phyloP scores from a whole-genome alignment of 2,113 vertebrate species.

The Pandion haliaetus region DNA sequence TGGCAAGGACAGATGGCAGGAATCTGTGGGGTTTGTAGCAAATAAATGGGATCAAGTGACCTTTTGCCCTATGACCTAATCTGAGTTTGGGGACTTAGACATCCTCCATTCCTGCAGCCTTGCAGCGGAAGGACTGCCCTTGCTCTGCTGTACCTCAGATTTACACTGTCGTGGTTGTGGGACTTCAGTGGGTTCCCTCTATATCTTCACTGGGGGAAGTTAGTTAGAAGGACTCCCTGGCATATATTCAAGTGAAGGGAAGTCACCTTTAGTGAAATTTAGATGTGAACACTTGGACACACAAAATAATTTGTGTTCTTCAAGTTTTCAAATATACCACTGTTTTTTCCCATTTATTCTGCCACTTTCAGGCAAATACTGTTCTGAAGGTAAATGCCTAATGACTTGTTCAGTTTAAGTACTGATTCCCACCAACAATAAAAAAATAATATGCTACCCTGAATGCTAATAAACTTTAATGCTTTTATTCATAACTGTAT shows the following conservation, averaged over 20 bases:
- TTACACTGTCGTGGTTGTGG: rapidly evolving
- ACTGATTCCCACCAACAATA: neutral
- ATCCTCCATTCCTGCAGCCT: neutral
- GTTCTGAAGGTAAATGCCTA: neutral
- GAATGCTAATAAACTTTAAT: constrained; percentile 1
- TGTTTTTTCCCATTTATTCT: neutral
- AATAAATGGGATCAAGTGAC: neutral
- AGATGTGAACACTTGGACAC: neutral
- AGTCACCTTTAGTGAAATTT: neutral
- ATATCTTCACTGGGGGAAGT: neutral
- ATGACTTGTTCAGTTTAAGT: neutral
- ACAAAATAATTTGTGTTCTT: neutral
- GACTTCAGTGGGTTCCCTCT: neutral
- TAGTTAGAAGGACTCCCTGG: neutral
- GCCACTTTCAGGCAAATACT: neutral
- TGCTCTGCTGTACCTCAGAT: rapidly evolving
- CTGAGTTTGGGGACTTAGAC: neutral
- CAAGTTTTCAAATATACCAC: neutral
- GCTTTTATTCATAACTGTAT: constrained; percentile 1
- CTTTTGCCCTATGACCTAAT: neutral
- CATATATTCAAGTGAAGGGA: neutral
- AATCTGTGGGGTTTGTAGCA: neutral
- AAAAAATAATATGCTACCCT: constrained; percentile 4
- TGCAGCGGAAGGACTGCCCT: neutral
- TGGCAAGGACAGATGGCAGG: neutral